These are phyloP conservation scores for Darevskia mixta DNA, from an alignment of 2,797 vertebrate genomes.

Conservation along the genomic window DNA sequence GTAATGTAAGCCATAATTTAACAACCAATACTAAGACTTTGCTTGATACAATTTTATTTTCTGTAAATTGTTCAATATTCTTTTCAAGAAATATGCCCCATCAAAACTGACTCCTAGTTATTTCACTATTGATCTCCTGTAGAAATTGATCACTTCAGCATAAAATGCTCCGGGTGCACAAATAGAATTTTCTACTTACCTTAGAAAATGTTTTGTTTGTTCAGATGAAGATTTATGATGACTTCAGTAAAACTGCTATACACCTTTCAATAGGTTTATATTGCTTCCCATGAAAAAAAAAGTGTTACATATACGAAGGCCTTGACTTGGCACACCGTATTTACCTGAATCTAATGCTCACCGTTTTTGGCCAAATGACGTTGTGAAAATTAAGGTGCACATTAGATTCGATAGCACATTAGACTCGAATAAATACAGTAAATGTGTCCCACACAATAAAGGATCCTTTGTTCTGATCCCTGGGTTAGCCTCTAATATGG, in stretches of 20 bases:
- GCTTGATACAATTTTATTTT: conserved; percentile 27
- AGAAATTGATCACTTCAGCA: background rate
- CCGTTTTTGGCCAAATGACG: too few relatives aligned
- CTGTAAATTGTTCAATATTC: conserved; percentile 12
- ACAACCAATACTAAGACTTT: conserved; percentile 16
- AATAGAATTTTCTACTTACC: background rate
- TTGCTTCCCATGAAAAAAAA: background rate
- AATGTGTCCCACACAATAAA: background rate
- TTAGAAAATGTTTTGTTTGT: background rate
- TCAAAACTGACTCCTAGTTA: conserved; percentile 19
- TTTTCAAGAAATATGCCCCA: conserved; percentile 23
- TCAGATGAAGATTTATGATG: background rate
- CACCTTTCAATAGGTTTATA: background rate
- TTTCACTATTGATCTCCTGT: conserved; percentile 24
- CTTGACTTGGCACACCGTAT: background rate
- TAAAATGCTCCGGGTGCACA: background rate
- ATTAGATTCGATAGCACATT: too few relatives aligned
- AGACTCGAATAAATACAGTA: background rate
- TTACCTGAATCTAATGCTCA: too few relatives aligned
- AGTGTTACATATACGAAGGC: background rate
- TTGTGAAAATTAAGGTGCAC: too few relatives aligned
- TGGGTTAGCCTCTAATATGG: too few relatives aligned
- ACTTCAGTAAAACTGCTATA: background rate
- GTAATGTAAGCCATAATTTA: conserved; percentile 22
- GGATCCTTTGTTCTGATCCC: background rate